Conservation (phyloP, 2,113 vertebrate genomes). For the Cryptoleucopteryx plumbea region DNA sequence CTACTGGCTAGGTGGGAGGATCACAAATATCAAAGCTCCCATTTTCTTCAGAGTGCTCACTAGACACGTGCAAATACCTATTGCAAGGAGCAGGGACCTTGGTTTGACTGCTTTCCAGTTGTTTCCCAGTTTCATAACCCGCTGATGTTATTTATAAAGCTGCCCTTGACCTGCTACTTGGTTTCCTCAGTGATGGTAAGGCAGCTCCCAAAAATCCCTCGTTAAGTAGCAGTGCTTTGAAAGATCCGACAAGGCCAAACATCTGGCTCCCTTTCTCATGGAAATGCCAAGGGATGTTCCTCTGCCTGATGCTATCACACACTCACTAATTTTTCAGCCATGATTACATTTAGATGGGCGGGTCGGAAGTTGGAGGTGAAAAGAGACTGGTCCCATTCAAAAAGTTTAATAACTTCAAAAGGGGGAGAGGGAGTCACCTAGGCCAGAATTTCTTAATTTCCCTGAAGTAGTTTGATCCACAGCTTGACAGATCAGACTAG, state of each 20-base stretch:
- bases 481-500: neutral
- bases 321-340: neutral
- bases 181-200: neutral
- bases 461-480: neutral
- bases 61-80: neutral
- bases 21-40: neutral
- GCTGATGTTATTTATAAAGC: neutral
- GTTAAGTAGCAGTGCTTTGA: neutral
- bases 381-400: neutral
- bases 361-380: neutral
- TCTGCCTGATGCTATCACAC: neutral
- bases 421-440: neutral
- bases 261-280: conserved; percentile 27
- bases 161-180: neutral
- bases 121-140: neutral
- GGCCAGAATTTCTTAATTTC: neutral
- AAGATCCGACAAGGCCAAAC: neutral
- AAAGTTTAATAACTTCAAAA: neutral
- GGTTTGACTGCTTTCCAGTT: neutral
- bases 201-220: neutral
- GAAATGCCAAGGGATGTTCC: neutral
- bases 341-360: neutral
- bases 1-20: neutral
- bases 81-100: neutral
- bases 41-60: neutral